Conservation (phyloP, 2,113 vertebrate genomes). For the Petromus typicus region DNA sequence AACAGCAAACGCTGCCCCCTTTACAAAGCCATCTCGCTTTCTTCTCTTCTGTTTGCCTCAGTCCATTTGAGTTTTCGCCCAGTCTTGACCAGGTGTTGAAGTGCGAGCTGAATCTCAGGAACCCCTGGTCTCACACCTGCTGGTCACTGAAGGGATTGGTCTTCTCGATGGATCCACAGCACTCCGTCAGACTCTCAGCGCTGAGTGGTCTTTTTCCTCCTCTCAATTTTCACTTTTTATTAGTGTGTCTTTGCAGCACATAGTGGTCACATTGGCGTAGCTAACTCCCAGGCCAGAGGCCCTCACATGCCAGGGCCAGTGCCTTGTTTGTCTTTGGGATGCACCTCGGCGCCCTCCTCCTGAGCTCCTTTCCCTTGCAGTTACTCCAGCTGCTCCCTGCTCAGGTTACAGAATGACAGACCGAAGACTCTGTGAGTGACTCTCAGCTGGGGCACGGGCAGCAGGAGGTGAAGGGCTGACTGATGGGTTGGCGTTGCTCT, state of each 20-base stretch:
- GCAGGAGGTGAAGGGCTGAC: background rate
- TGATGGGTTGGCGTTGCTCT: background rate
- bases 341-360: background rate
- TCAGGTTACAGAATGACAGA: conserved; percentile 55
- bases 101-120: background rate
- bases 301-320: background rate
- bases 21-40: background rate
- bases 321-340: background rate
- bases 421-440: conserved; percentile 57
- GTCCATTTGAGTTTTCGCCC: background rate
- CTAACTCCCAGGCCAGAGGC: background rate
- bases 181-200: background rate
- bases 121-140: background rate
- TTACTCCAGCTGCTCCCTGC: background rate
- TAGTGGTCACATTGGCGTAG: background rate
- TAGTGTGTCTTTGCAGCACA: background rate
- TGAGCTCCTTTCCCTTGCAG: background rate
- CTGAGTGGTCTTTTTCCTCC: background rate
- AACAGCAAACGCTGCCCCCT: background rate
- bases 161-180: background rate
- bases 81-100: background rate
- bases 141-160: background rate
- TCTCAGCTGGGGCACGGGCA: background rate
- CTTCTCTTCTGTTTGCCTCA: background rate
- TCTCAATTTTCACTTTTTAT: background rate